Evolutionary conservation across 2,888 invertebrate species (phyloP).

Genomic region (Pollenia labialis): DNA sequence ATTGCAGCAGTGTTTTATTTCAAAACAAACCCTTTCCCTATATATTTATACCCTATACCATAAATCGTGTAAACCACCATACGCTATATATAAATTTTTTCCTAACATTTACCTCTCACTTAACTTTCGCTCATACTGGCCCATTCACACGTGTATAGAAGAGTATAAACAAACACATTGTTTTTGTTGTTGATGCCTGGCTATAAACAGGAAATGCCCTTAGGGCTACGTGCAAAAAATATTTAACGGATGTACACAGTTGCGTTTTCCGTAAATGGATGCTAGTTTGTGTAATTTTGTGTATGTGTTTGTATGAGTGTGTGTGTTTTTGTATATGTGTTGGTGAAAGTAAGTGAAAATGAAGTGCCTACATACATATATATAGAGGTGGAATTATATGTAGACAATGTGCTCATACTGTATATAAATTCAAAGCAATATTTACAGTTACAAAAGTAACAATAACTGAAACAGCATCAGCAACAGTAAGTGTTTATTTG

Average conservation of each 20-base stretch:
- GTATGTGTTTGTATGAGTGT: background rate
- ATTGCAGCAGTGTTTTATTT: no score
- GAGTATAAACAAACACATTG: background rate
- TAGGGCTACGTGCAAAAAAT: conserved; percentile 65
- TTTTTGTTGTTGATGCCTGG: conserved; percentile 63
- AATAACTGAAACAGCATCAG: conserved; percentile 26
- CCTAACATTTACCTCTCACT: background rate
- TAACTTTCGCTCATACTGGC: background rate
- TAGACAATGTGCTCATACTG: background rate
- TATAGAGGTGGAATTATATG: background rate
- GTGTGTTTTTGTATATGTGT: background rate
- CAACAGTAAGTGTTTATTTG: conserved; percentile 66
- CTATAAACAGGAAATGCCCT: conserved; percentile 73
- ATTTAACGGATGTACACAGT: conserved; percentile 72
- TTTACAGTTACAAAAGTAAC: conserved; percentile 11
- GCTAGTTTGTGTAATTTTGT: background rate
- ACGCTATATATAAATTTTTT: background rate
- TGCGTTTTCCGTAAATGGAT: conserved; percentile 59
- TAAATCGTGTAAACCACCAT: conserved; percentile 31
- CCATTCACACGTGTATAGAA: background rate
- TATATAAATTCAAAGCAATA: conserved; percentile 35
- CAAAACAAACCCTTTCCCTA: no score
- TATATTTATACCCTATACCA: no score
- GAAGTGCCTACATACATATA: conserved; percentile 22
- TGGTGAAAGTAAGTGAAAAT: conserved; percentile 49